phyloP scores from a whole-genome alignment of 2,797 vertebrate species.

The Anisognathus igniventris region DNA sequence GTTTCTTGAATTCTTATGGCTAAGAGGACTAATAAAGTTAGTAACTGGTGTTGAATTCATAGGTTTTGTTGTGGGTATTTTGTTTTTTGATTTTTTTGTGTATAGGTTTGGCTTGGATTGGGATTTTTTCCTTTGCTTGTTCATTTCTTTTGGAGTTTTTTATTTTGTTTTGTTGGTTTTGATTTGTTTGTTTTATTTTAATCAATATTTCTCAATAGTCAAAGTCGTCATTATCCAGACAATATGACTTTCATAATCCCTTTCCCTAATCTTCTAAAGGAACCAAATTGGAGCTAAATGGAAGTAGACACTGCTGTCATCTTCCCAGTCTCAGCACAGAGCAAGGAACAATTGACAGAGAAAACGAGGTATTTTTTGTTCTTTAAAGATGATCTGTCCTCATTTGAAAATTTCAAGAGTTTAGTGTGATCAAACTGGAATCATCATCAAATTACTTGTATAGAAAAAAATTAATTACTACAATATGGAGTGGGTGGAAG shows the following conservation, averaged over 20 bases:
- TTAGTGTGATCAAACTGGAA: neutral
- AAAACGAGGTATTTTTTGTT: neutral
- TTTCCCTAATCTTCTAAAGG: neutral
- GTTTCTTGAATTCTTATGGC: neutral
- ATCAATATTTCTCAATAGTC: neutral
- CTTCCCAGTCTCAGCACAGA: neutral
- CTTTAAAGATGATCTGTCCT: neutral
- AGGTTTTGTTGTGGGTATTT: neutral
- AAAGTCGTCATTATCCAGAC: neutral
- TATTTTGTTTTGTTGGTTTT: neutral
- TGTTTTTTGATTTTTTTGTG: accelerated
- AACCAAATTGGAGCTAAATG: neutral
- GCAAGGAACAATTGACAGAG: neutral
- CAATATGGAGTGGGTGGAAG: neutral
- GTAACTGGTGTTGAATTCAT: neutral
- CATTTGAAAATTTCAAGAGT: neutral
- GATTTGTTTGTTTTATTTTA: neutral
- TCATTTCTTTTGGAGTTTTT: neutral
- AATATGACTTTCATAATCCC: neutral
- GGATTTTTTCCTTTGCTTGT: neutral
- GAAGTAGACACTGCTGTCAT: neutral
- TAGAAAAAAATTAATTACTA: neutral
- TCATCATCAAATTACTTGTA: neutral
- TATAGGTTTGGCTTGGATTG: neutral
- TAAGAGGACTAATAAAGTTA: neutral